Percentiles rank a stretch among this genome's conserved stretches.
Conservation (phyloP, 2,797 vertebrate species). For the Anas bahamensis region DNA sequence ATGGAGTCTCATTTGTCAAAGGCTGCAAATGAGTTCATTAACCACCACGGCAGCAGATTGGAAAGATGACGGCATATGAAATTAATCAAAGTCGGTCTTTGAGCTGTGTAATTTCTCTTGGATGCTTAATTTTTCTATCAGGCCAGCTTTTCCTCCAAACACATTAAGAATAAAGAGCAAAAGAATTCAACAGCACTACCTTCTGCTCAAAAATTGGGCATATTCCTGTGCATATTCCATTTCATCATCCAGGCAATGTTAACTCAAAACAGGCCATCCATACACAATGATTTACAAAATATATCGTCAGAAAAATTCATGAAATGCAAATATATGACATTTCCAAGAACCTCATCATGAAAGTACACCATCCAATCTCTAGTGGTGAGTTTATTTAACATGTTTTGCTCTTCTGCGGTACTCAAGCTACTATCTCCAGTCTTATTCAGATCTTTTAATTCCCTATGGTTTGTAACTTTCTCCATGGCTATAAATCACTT, state of each 20-base stretch:
- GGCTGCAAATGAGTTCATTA: background rate
- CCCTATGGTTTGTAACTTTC: background rate
- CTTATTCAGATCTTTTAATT: background rate
- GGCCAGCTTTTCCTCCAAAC: background rate
- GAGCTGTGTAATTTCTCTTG: background rate
- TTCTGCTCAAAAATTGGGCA: background rate
- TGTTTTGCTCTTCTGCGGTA: background rate
- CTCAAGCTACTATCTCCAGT: background rate
- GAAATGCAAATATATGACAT: background rate
- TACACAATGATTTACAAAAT: background rate
- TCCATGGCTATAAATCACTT: background rate
- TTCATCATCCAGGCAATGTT: background rate
- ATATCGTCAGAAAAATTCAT: background rate
- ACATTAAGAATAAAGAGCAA: rapidly evolving
- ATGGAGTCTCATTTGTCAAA: background rate
- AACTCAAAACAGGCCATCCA: background rate
- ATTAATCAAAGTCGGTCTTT: background rate
- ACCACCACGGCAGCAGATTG: background rate
- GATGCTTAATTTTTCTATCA: background rate
- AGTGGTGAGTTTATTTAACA: background rate
- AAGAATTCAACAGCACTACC: background rate
- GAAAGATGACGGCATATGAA: background rate
- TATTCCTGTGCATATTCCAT: background rate
- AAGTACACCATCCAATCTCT: background rate
- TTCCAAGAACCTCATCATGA: background rate